phyloP scores from a whole-genome alignment of 2,797 vertebrate species.

The Epinephelus coioides region DNA sequence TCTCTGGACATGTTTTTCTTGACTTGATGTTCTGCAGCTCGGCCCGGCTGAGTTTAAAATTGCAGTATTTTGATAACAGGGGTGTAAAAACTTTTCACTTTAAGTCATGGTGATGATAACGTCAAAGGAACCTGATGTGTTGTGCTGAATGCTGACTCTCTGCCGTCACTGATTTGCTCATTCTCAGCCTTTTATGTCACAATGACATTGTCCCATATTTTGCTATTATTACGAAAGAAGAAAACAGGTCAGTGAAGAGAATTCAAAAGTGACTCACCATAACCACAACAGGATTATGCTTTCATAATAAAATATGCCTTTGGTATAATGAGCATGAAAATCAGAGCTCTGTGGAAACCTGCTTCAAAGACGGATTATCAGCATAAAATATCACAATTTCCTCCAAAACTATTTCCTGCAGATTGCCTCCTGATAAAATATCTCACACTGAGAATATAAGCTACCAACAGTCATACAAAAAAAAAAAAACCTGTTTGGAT shows the following conservation, averaged over 20 bases:
- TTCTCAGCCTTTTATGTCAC: neutral
- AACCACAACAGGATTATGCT: neutral
- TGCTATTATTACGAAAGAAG: neutral
- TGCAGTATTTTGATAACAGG: slow-evolving; percentile 12
- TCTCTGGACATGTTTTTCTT: slow-evolving; percentile 38
- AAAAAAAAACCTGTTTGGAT: neutral
- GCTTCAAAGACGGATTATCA: slow-evolving; percentile 2
- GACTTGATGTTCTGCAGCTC: neutral
- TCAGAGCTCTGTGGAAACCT: slow-evolving; percentile 4
- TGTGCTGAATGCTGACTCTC: slow-evolving; percentile 1
- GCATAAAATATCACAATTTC: slow-evolving; percentile 6
- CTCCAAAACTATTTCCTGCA: neutral
- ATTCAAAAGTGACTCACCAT: neutral
- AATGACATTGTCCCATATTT: neutral
- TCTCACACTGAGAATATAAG: neutral
- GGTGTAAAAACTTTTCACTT: slow-evolving; percentile 27
- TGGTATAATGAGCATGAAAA: slow-evolving; percentile 16
- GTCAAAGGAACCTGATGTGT: neutral
- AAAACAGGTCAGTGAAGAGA: slow-evolving; percentile 16
- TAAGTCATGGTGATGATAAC: slow-evolving; percentile 8
- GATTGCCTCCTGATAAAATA: neutral
- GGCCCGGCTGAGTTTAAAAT: slow-evolving; percentile 27
- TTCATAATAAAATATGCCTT: neutral
- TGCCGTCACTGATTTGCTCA: neutral
- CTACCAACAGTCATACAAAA: neutral